Base-by-base conservation (phyloP, 1,140 invertebrate genomes). In the Leguminivora glycinivorella region DNA sequence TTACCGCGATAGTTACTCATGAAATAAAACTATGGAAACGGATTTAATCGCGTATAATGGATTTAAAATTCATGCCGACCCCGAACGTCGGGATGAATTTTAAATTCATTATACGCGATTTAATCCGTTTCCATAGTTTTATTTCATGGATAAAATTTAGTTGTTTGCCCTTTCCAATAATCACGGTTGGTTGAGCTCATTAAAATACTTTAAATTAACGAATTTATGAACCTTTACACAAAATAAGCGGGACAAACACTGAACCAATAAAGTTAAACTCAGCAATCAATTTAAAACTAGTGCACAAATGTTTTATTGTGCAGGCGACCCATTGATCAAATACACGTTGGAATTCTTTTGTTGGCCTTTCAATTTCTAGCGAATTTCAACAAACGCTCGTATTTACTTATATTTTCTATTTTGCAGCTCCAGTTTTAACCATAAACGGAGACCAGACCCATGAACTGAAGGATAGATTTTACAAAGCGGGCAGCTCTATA, bases 401-500 rank as follows among this genome's bases (percentile, higher is more conserved):
- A 17, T 26, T 58, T 19, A 52, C 7, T 52, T 52, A 52, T 52
- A 22, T 22, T 22, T 22, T 22, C 77, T 77, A 74, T 88, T 86
- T 70, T 52, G 4, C 84, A 91, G 95, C 95, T 73, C 94, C 94
- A 31, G 93, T 95, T 72, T 85, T 95, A 69, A 92, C 92, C 72
- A 94, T 95, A 78, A 93, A 95, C 40, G 95, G 95, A 75, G 95
- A 95, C 79, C 93, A 94, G 73, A 93, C 93, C 47, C 93, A 95
- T 71, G 93, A 93, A 79, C 92, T 95, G 56, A 93, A 93, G 70
- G 95, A 95, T 83, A 90, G 94, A 72, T 95, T 95, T 86, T 95
- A 95, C 89, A 95, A 95, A 88, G 93, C 93, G 17, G 95, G 95
- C 22, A 95, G 94, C 80, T 93, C 93, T n/a, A 93, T 96, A 73